phyloP scores from a whole-genome alignment of 2,888 invertebrate species.

The Lasioglossum zephyrum region DNA sequence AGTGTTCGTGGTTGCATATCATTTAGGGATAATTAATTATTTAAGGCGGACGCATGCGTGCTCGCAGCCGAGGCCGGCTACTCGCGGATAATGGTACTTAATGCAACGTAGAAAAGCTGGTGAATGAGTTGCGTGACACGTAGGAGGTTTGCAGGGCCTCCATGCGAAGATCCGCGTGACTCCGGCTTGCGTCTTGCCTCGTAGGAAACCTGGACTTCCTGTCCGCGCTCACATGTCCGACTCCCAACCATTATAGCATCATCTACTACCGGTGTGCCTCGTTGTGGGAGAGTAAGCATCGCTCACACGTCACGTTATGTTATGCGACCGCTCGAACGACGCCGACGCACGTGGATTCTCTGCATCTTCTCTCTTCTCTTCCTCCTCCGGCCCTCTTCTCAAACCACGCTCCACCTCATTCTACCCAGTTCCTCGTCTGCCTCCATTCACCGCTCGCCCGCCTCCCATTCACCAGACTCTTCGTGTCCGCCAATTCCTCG shows the following conservation, averaged over 20 bases:
- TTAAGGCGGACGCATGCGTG: conserved; percentile 24
- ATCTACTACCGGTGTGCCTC: conserved; percentile 79
- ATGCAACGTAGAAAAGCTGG: conserved; percentile 72
- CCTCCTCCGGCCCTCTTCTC: background rate
- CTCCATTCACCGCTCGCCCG: conserved; percentile 57
- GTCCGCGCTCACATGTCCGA: conserved; percentile 82
- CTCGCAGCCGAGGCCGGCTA: conserved; percentile 21
- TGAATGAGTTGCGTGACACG: conserved; percentile 82
- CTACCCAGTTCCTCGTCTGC: conserved; percentile 27
- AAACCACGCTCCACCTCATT: conserved; percentile 34
- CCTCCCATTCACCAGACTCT: background rate
- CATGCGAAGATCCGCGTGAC: conserved; percentile 84
- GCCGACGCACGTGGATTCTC: conserved; percentile 40
- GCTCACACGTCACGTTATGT: conserved; percentile 80
- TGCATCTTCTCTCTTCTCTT: conserved; percentile 4
- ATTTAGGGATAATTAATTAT: conserved; percentile 57
- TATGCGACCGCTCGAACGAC: conserved; percentile 73
- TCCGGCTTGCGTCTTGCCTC: conserved; percentile 68
- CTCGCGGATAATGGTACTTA: conserved; percentile 65
- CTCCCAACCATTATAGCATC: conserved; percentile 83
- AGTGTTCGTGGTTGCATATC: conserved; percentile 18
- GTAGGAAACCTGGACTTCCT: conserved; percentile 81
- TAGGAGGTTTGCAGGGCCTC: conserved; percentile 81
- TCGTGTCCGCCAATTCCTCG: conserved; percentile 45
- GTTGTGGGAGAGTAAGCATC: conserved; percentile 84